Conservation (phyloP, 2,888 invertebrate genomes). For the Amphimallon solstitiale region DNA sequence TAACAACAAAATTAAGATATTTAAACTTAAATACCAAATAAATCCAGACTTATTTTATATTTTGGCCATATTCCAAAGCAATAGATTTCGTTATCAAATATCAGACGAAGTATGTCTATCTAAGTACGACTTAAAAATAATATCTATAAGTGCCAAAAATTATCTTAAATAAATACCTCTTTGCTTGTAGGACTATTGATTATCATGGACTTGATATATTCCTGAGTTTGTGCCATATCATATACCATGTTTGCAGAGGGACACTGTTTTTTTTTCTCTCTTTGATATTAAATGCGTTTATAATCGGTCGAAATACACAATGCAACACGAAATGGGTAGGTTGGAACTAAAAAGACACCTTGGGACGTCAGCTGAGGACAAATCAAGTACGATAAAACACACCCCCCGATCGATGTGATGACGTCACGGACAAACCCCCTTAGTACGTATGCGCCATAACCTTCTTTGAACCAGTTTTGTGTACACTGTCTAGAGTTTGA, state of each 20-base stretch:
- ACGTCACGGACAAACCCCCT: slow-evolving; percentile 38
- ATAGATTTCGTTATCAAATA: no score
- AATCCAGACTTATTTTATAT: no score
- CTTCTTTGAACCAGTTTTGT: background rate
- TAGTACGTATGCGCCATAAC: background rate
- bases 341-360: background rate
- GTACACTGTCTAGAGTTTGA: background rate
- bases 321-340: no score
- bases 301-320: no score
- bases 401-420: slow-evolving; percentile 38
- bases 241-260: slow-evolving; percentile 5
- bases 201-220: background rate
- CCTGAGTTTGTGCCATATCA: slow-evolving; percentile 1
- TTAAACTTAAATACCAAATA: no score
- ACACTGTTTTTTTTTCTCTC: background rate
- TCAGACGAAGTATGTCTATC: background rate
- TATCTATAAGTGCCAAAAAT: background rate
- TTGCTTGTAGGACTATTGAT: background rate
- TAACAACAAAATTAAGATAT: no score
- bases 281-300: no score
- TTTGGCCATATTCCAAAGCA: no score
- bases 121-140: background rate
- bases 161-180: slow-evolving; percentile 1
- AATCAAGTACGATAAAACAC: slow-evolving; percentile 28
- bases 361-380: slow-evolving; percentile 19